Percentiles rank a stretch among this genome's conserved stretches.
phyloP scores from a whole-genome alignment of 37 sponge, comb jelly and placozoan genomes.

The Spongilla lacustris region DNA sequence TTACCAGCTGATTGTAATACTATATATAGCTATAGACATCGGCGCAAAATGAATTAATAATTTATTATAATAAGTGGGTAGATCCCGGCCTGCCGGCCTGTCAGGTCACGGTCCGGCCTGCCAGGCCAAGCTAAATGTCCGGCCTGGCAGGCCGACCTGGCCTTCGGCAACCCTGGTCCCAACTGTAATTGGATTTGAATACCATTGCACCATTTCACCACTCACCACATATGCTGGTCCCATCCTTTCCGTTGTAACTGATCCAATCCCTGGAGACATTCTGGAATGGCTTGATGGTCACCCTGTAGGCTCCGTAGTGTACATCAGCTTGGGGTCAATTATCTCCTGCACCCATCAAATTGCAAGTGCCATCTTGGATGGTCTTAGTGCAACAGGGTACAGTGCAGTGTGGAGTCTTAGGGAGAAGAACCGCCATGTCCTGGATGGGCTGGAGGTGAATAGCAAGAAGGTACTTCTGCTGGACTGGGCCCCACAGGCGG shows the following conservation, averaged over 20 bases:
- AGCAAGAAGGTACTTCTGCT: slow-evolving; percentile 7
- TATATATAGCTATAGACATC: no score
- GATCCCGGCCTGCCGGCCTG: no score
- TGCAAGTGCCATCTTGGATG: slow-evolving; percentile 21
- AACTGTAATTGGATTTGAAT: slow-evolving; percentile 61
- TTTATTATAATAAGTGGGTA: no score
- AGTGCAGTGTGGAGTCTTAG: slow-evolving; percentile 46
- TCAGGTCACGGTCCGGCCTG: no score
- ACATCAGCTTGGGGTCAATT: slow-evolving; percentile 71
- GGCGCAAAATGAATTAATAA: no score
- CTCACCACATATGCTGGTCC: slow-evolving; percentile 49
- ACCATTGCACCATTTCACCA: slow-evolving; percentile 20
- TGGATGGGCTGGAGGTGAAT: slow-evolving; percentile 25
- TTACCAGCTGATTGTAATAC: no score
- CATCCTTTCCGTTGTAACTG: slow-evolving; percentile 3
- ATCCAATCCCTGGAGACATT: slow-evolving; percentile 11
- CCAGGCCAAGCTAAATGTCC: no score
- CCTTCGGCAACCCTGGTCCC: no score
- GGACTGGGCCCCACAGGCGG: slow-evolving; percentile 41
- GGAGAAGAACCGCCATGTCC: not conserved
- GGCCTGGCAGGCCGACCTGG: no score
- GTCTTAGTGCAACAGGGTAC: slow-evolving; percentile 6
- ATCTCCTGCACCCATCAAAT: not conserved
- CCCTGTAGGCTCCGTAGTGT: slow-evolving; percentile 31
- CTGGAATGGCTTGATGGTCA: slow-evolving; percentile 40